Percentiles rank a stretch among this genome's conserved stretches.
phyloP scores from a whole-genome alignment of 2,113 vertebrate genomes.

The Oreotrochilus melanogaster region DNA sequence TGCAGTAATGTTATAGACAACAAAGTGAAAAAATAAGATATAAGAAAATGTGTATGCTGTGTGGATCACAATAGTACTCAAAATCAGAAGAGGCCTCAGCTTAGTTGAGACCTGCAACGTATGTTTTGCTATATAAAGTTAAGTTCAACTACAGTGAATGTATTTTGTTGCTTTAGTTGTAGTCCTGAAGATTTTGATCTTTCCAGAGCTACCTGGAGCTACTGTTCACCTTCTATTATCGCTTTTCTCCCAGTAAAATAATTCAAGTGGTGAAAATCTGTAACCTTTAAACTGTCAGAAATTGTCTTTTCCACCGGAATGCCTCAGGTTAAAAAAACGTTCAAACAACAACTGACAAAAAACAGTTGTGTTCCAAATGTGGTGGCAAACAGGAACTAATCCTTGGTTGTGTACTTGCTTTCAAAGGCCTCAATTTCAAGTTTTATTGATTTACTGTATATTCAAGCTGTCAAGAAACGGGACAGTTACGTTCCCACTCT shows the following conservation, averaged over 20 bases:
- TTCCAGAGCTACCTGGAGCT: not conserved
- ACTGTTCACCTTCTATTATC: not conserved
- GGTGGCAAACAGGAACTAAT: not conserved
- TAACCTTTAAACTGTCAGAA: not conserved
- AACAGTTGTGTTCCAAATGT: not conserved
- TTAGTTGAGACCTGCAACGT: not conserved
- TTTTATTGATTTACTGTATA: not conserved
- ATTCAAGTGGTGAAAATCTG: not conserved
- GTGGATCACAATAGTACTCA: not conserved
- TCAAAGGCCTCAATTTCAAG: not conserved
- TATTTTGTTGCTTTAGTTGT: not conserved
- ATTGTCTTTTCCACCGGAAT: not conserved
- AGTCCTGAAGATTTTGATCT: not conserved
- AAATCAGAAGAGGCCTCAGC: not conserved
- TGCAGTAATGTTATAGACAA: not conserved
- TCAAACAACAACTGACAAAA: not conserved
- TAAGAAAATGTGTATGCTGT: not conserved
- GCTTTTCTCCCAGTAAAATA: not conserved
- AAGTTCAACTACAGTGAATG: not conserved
- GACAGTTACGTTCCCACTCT: not conserved
- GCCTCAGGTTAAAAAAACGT: not conserved
- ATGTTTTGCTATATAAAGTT: not conserved
- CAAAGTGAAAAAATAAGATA: not conserved
- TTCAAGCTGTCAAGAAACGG: not conserved
- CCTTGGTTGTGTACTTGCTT: not conserved